Base-by-base conservation (phyloP, 2,888 invertebrate species). In the Netelia melanura region DNA sequence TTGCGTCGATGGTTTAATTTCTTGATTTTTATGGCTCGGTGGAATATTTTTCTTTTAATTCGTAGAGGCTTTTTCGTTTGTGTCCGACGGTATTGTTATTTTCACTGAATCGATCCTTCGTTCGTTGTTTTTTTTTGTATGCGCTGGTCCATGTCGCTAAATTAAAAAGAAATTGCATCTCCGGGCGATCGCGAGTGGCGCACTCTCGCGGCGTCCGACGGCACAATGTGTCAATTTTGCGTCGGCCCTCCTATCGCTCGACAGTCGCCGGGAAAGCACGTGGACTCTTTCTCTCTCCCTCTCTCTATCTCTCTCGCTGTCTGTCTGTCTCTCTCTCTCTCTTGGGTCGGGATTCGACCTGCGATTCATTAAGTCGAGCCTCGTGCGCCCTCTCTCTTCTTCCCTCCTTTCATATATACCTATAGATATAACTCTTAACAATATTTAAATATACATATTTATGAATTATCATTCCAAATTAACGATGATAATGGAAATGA, bases 381-480 rank as follows among this genome's bases (percentile, higher is more conserved):
- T 54, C 54, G 54, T 54, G 54, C 54, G 14, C 54, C 17, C 54
- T 54, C 54, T 11, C 54, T 54, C 54, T 54, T 54, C 54, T 54
- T 17, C 14, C 17, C 11, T 54, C n/a, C 17, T n/a, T 54, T 17
- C 5, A 14, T 52, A 11, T 52, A 11, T 0, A 17, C 17, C 0
- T 52, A 11, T 10, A 11, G 11, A 11, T 52, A 52, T 52, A 52
- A 0, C 52, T 11, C 52, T 11, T 52, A 3, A 52, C n/a, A 14
- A 52, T 14, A 30, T 5, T 30, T 30, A 30, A 30, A 30, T 30
- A 30, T 30, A 30, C 30, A 30, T 5, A 30, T 30, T 30, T 30
- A 30, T 30, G 5, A 30, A 30, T 30, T 30, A 30, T 30, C 30
- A 30, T 30, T 30, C 30, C 30, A 30, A 30, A 30, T 30, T 30